phyloP scores from a whole-genome alignment of 2,888 invertebrate species.

The Drosophila kambysellisi region DNA sequence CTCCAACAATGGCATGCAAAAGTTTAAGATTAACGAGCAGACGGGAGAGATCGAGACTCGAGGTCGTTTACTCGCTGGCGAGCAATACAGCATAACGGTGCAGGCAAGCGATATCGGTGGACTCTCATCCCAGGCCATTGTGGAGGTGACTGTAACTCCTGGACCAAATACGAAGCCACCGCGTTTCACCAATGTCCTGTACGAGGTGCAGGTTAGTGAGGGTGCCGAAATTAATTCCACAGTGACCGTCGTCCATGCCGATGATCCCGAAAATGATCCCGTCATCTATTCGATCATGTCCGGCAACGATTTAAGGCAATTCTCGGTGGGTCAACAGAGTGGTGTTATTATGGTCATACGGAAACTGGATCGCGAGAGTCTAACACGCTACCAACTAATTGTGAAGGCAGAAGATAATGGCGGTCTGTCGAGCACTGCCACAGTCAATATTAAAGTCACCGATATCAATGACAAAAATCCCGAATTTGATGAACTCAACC shows the following conservation, averaged over 20 bases:
- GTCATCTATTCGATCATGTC: slow-evolving; percentile 94
- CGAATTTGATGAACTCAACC: slow-evolving; percentile 90
- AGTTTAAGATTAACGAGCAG: slow-evolving; percentile 92
- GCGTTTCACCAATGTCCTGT: slow-evolving; percentile 91
- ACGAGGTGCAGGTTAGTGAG: slow-evolving; percentile 95
- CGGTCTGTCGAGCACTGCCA: slow-evolving; percentile 92
- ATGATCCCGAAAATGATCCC: slow-evolving; percentile 94
- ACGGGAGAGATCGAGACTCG: slow-evolving; percentile 92
- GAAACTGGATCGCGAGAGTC: slow-evolving; percentile 93
- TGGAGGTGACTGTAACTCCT: slow-evolving; percentile 93
- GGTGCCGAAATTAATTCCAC: slow-evolving; percentile 95
- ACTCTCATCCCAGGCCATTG: slow-evolving; percentile 92
- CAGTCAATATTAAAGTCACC: slow-evolving; percentile 94
- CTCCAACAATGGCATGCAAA: slow-evolving; percentile 94
- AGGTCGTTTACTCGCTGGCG: slow-evolving; percentile 93
- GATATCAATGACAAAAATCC: slow-evolving; percentile 97
- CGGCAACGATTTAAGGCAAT: slow-evolving; percentile 95
- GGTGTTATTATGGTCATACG: slow-evolving; percentile 95
- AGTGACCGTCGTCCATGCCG: slow-evolving; percentile 92
- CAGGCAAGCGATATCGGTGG: slow-evolving; percentile 93
- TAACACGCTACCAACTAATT: slow-evolving; percentile 95
- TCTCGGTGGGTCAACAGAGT: slow-evolving; percentile 93
- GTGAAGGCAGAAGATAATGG: slow-evolving; percentile 95
- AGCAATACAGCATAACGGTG: slow-evolving; percentile 95
- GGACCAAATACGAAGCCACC: slow-evolving; percentile 94